Base-by-base conservation (phyloP, 2,888 invertebrate genomes). In the Caenorhabditis sulstoni region DNA sequence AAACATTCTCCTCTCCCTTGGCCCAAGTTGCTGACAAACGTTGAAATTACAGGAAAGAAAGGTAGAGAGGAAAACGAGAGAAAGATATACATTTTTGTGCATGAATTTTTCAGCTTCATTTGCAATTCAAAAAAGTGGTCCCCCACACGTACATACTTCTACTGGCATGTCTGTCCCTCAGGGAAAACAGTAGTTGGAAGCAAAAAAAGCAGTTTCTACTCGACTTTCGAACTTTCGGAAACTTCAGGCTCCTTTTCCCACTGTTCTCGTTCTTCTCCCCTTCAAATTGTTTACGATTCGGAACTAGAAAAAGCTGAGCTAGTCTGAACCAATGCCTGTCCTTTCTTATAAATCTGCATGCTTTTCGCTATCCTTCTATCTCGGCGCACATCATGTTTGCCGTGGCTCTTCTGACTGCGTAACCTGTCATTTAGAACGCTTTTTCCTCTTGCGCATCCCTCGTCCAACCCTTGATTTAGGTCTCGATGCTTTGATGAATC, bases 31-130 rank as follows among this genome's bases (percentile, higher is more conserved):
- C 29, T 67, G 49, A 16, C 47, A 50, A 62, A 39, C 29, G 20
- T 12, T 45, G 20, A 62, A 71, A 73, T 73, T 73, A 73, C 73
- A 73, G 73, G 64, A 52, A 39, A 29, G 49, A 18, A 23, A 37
- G 45, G 44, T 59, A 53, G 50, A 29, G 20, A 35, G 37, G 29
- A 45, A 23, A 23, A 29, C 23, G 14, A 12, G 37, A 22, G 64
- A 57, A 65, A 73, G 64, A 73, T 73, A 73, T 73, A 73, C 73
- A 73, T 73, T 73, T 73, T 73, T 73, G 73, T 73, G 73, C 64
- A 73, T 73, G 73, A 73, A 73, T 73, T 73, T 73, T 73, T 73
- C 73, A 73, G 73, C 52, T 50, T 73, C 64, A 73, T 73, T 73
- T 73, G 73, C 73, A 73, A 73, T 73, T 57, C 73, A 73, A 73